Evolutionary conservation across 2,797 vertebrate genomes (phyloP), one percentile per base, ranked within the genome.

Genomic region (Liasis olivaceus): DNA sequence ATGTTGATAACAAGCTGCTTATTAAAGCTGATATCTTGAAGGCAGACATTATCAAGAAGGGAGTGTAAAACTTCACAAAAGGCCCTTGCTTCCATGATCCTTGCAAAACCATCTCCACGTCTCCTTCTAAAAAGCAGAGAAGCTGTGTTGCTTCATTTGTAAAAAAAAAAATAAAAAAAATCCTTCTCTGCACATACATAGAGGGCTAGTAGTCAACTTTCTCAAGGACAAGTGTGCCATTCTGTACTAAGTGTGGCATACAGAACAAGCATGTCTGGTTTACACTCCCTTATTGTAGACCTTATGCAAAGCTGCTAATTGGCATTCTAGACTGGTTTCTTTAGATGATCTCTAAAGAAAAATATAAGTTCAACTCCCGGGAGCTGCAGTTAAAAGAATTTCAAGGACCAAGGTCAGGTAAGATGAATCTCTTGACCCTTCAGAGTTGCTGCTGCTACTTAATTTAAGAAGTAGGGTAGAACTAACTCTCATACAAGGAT

Each of bases 291-390:
- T 72, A 47, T 12, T 1, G 0, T 8, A 31, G 36, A 47, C 60
- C 9, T 66, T 87, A 86, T 14, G 72, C 15, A 92, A 58, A 36
- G 7, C 85, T 28, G 42, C 87, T 93, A 93, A 90, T 86, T 93
- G 64, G 0, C 20, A 91, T 85, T n/a, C 69, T 17, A 85, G 89
- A 54, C n/a, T 1, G 7, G 51, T 54, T 8, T 90, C 36, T 54
- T 47, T 66, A 85, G 20, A 92, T 72, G 85, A 89, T 62, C 5
- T 17, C 42, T 62, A n/a, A 92, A 3, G 14, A 88, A 58, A 92
- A 69, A 90, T 91, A 42, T 12, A 81, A 47, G 8, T 81, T 81
- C 72, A 47, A 4, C 9, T 81, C 20, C 72, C 11, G 72, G 72
- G 72, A 81, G 8, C 72, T 47, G 3, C 42, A 81, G 20, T 22